Evolutionary conservation across 2,888 invertebrate species (phyloP), one percentile per base, ranked within the genome.

Genomic region (Philonicus albiceps): DNA sequence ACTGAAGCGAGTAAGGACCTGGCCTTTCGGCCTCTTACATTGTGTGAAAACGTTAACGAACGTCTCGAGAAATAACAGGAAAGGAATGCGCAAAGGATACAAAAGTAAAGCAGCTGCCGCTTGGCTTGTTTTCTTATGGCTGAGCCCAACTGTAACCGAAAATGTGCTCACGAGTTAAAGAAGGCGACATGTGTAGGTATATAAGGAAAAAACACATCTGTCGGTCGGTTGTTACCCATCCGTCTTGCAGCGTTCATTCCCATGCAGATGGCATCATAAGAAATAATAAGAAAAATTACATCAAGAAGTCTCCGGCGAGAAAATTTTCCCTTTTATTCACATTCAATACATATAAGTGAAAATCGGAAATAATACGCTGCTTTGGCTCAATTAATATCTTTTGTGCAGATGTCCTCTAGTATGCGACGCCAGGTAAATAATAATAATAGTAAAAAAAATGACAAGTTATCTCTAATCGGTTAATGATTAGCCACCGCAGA

Each of bases 221-320:
- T 80, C 80, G 80, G 80, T 80, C 53, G 80, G 27, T 78, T 27
- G 78, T 40, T 53, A n/a, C 27, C 53, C 53, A 49, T 53, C 34
- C 53, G 80, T 80, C 80, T 80, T 80, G 53, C 49, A 80, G 53
- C 40, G 40, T 80, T 64, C 64, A 30, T 80, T 80, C 80, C 80
- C 80, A 80, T 53, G 80, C 80, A 80, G 80, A 80, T 80, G 80
- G 80, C 53, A 80, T 53, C 31, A 37, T 80, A 80, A 80, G 80
- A 80, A 80, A 80, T 78, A 78, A 49, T 49, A 80, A 80, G 80
- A 80, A 64, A 64, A 53, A 76, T 76, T 76, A 80, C 80, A 80
- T 49, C 53, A 80, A 80, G 80, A 43, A 80, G 34, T 27, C 49
- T 53, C 34, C 40, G 40, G 13, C 13, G 37, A 76, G 76, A 76